phyloP scores from a whole-genome alignment of 1,140 invertebrate species.

The Drosophila subpulchrella region DNA sequence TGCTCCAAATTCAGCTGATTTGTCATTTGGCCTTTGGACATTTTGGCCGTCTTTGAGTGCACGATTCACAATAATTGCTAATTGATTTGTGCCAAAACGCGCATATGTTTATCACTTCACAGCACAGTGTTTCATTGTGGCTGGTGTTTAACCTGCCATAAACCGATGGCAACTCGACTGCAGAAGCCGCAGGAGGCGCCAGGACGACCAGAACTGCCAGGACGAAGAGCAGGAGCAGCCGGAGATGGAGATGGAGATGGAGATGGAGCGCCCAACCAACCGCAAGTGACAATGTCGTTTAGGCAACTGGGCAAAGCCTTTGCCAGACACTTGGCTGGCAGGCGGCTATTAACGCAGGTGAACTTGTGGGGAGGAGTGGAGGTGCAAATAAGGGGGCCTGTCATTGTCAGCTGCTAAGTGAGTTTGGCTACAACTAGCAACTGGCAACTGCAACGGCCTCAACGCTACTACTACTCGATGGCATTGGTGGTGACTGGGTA shows the following conservation, averaged over 20 bases:
- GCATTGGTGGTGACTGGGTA: constrained; percentile 4
- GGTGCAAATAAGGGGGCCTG: constrained; percentile 27
- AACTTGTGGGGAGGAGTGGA: background rate
- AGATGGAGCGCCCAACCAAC: constrained; percentile 59
- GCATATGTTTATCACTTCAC: constrained; percentile 37
- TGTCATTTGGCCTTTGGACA: constrained; percentile 61
- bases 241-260: background rate
- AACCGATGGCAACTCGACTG: constrained; percentile 28
- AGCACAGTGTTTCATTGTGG: background rate
- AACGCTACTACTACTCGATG: constrained; percentile 20
- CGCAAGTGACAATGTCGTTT: constrained; percentile 78
- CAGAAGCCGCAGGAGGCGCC: constrained; percentile 28
- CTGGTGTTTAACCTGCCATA: constrained; percentile 18
- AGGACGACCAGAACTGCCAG: constrained; percentile 7
- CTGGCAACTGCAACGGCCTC: constrained; percentile 30
- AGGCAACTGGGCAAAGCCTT: constrained; percentile 62
- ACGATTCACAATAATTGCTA: constrained; percentile 68
- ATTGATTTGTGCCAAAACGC: constrained; percentile 61
- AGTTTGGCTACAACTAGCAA: constrained; percentile 52
- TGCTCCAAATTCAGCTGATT: constrained; percentile 53
- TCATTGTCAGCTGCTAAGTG: constrained; percentile 79
- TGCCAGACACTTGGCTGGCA: constrained; percentile 49
- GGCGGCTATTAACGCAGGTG: constrained; percentile 59
- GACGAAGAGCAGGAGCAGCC: background rate
- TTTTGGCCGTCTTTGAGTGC: constrained; percentile 56